Conservation (phyloP, 2,888 invertebrate species). For the Hypena proboscidalis region DNA sequence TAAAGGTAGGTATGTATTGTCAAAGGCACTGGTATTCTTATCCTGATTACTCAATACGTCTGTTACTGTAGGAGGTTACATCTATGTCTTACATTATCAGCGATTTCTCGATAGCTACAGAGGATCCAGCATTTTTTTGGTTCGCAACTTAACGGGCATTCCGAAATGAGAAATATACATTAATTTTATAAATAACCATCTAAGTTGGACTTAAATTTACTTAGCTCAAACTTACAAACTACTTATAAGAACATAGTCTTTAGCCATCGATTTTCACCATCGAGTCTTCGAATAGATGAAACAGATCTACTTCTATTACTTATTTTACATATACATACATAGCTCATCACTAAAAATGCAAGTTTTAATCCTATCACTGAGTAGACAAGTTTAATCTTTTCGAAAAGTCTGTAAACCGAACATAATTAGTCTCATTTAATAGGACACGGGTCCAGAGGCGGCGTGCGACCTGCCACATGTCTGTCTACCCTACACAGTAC, state of each 20-base stretch:
- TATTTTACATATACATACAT: constrained; percentile 77
- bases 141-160: constrained; percentile 74
- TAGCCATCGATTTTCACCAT: constrained; percentile 80
- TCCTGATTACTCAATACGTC: constrained; percentile 63
- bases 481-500: constrained; percentile 59
- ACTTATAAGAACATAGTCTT: constrained; percentile 81
- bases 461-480: constrained; percentile 36
- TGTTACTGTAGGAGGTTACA: constrained; percentile 52
- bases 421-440: constrained; percentile 70
- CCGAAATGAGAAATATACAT: constrained; percentile 78
- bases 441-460: constrained; percentile 52
- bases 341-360: constrained; percentile 84
- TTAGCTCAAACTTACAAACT: constrained; percentile 69
- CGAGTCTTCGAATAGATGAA: constrained; percentile 85
- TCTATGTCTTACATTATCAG: constrained; percentile 56
- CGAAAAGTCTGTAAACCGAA: constrained; percentile 82
- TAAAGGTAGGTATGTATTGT: constrained; percentile 82
- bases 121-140: constrained; percentile 74
- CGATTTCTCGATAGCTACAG: constrained; percentile 63
- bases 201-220: constrained; percentile 76
- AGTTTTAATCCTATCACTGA: constrained; percentile 81
- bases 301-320: constrained; percentile 81
- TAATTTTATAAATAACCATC: constrained; percentile 79
- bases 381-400: constrained; percentile 83
- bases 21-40: constrained; percentile 82